A percentile compares a stretch with the other conserved stretches of the same genome.
Evolutionary conservation across 2,113 vertebrate genomes (phyloP).

Genomic region (Chauna torquata): DNA sequence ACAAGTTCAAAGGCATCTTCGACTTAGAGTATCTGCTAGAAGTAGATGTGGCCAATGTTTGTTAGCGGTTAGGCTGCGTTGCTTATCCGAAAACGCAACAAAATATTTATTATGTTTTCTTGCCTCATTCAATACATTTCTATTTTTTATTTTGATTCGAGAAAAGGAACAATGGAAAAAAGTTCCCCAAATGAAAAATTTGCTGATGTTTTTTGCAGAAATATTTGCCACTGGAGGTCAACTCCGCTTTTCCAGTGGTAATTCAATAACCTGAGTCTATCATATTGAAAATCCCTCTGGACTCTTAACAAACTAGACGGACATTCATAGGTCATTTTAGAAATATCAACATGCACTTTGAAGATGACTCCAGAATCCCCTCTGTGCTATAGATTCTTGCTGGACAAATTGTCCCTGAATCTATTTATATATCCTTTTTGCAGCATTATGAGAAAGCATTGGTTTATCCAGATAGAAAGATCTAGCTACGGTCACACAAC

Average conservation of each 20-base stretch:
- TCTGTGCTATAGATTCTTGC: slow-evolving; percentile 5
- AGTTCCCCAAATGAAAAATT: slow-evolving; percentile 18
- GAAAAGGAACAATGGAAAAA: slow-evolving; percentile 41
- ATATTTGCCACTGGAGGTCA: slow-evolving; percentile 55
- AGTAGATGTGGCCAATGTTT: background rate
- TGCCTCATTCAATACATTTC: background rate
- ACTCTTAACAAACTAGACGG: slow-evolving; percentile 23
- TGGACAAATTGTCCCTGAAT: slow-evolving; percentile 28
- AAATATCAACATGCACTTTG: slow-evolving; percentile 28
- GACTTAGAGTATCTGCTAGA: background rate
- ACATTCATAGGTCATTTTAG: slow-evolving; percentile 32
- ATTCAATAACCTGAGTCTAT: slow-evolving; percentile 61
- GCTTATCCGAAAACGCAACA: background rate
- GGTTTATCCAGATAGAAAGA: background rate
- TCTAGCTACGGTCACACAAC: background rate
- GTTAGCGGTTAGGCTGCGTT: background rate
- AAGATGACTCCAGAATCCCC: slow-evolving; percentile 22
- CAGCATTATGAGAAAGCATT: background rate
- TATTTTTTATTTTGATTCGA: slow-evolving; percentile 65
- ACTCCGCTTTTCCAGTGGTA: slow-evolving; percentile 29
- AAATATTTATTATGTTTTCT: slow-evolving; percentile 39
- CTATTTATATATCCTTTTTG: background rate
- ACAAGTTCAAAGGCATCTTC: background rate
- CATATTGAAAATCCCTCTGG: background rate
- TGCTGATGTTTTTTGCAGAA: slow-evolving; percentile 32